Percentiles rank a stretch among this genome's conserved stretches.
Evolutionary conservation across 2,113 vertebrate genomes (phyloP).

Genomic region (Pteropus alecto): DNA sequence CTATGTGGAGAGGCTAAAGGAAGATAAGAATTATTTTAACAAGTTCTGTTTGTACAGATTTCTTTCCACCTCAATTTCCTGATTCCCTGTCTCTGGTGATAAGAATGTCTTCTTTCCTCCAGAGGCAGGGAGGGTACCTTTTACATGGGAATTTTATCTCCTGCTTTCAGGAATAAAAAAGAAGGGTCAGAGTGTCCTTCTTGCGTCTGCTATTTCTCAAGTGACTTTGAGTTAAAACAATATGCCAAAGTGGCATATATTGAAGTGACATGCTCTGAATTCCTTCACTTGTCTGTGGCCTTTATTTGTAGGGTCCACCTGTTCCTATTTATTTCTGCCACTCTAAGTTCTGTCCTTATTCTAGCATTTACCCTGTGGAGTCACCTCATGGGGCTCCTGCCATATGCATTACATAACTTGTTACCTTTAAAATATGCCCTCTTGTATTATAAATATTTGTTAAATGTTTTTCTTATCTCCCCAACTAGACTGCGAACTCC

Average conservation of each 20-base stretch:
- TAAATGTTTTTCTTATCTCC: neutral
- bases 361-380: neutral
- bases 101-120: neutral
- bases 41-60: neutral
- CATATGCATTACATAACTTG: neutral
- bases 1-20: neutral
- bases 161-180: neutral
- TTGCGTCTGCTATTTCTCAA: neutral
- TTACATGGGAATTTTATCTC: neutral
- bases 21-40: neutral
- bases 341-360: neutral
- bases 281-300: neutral
- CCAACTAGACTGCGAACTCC: neutral
- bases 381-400: neutral
- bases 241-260: neutral
- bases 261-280: neutral
- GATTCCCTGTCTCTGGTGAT: neutral
- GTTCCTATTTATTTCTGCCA: neutral
- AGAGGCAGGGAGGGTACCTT: neutral
- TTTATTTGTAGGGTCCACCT: neutral
- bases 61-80: neutral
- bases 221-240: neutral
- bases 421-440: neutral
- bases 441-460: neutral
- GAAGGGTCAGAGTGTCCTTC: neutral